Conservation (phyloP, 2,113 vertebrate species). For the Prunella himalayana region DNA sequence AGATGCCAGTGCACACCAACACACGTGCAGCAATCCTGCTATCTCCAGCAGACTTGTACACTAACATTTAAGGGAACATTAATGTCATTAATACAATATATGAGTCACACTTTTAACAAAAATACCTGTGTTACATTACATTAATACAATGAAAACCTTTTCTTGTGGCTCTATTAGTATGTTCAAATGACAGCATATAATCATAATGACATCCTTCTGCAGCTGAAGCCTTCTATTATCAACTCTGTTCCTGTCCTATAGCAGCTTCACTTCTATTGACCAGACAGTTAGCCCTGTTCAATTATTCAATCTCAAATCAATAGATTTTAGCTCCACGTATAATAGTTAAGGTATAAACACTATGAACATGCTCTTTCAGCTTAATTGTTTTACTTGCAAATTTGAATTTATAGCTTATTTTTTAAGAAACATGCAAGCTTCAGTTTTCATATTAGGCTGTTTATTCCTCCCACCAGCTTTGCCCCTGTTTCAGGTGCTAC, state of each 20-base stretch:
- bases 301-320: constrained; percentile 69
- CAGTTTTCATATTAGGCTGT: not conserved
- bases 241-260: not conserved
- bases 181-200: constrained; percentile 56
- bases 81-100: not conserved
- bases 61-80: not conserved
- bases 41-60: not conserved
- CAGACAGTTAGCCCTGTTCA: constrained; percentile 63
- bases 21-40: not conserved
- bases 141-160: not conserved
- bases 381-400: not conserved
- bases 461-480: not conserved
- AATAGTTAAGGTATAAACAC: constrained; percentile 34
- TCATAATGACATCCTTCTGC: constrained; percentile 9
- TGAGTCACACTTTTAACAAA: not conserved
- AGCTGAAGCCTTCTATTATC: constrained; percentile 26
- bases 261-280: constrained; percentile 50
- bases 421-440: not conserved
- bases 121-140: not conserved
- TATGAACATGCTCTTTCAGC: not conserved
- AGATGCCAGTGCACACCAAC: not conserved
- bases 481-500: not conserved
- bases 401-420: not conserved
- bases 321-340: constrained; percentile 28
- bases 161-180: constrained; percentile 8